These are phyloP conservation scores for Carcinoscorpius rotundicauda DNA, from an alignment of 1,140 invertebrate species.

Conservation along the genomic window DNA sequence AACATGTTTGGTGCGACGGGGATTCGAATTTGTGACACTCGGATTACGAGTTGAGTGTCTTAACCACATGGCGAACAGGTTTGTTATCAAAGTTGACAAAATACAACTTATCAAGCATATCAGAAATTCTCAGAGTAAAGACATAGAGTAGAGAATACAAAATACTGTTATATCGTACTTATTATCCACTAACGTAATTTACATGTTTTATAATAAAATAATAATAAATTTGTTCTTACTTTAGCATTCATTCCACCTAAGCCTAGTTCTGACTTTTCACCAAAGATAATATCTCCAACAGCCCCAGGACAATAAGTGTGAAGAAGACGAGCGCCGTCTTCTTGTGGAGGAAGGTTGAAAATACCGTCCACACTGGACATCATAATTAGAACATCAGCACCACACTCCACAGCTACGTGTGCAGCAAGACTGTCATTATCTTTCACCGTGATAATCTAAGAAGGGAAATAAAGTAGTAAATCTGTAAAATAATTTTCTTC, in stretches of 20 bases:
- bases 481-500: no score
- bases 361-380: constrained; percentile 99
- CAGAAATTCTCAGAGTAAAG: no score
- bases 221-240: constrained; percentile 32
- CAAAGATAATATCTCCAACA: constrained; percentile 66
- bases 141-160: no score
- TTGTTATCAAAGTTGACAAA: no score
- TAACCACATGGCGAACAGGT: no score
- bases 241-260: constrained; percentile 98
- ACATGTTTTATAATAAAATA: no score
- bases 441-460: constrained; percentile 79
- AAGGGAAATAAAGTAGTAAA: no score
- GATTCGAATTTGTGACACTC: no score
- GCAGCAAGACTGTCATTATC: constrained; percentile 98
- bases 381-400: constrained; percentile 87
- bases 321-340: constrained; percentile 84
- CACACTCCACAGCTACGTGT: constrained; percentile 83
- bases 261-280: constrained; percentile 88
- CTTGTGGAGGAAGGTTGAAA: constrained; percentile 86
- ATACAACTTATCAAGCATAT: no score
- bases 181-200: not conserved
- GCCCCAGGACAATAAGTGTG: constrained; percentile 62
- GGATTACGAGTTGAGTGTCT: no score
- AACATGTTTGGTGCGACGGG: no score
- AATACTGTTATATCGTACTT: no score